phyloP scores from a whole-genome alignment of 2,113 vertebrate genomes.

The Sapajus apella region DNA sequence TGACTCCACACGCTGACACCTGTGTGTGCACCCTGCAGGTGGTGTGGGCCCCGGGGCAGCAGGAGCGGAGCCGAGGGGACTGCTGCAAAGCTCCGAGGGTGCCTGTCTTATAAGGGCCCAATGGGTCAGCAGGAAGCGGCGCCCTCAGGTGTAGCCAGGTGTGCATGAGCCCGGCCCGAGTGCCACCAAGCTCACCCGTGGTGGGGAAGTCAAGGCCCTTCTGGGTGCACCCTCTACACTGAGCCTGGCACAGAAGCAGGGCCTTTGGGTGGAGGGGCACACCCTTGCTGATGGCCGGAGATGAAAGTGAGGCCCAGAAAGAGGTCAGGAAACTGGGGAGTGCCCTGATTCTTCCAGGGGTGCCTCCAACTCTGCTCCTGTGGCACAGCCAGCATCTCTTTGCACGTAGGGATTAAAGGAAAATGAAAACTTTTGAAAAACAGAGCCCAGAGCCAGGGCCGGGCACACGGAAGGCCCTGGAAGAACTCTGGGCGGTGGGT shows the following conservation, averaged over 20 bases:
- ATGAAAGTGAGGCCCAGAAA: too few species aligned
- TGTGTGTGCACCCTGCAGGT: not conserved
- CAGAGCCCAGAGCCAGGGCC: not conserved
- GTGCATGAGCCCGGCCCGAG: not conserved
- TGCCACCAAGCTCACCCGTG: not conserved
- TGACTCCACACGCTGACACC: not conserved
- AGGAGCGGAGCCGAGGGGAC: not conserved
- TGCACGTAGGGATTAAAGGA: too few species aligned
- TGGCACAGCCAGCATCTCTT: too few species aligned
- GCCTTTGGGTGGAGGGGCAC: not conserved
- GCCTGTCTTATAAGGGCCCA: fast-evolving
- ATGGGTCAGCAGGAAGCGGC: not conserved
- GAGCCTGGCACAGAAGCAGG: not conserved
- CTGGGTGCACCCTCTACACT: too few species aligned
- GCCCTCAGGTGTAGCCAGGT: not conserved
- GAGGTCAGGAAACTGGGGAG: too few species aligned
- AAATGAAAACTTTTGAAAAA: too few species aligned
- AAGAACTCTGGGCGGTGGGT: too few species aligned
- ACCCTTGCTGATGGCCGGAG: too few species aligned
- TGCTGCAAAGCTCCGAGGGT: not conserved
- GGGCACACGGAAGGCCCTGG: not conserved
- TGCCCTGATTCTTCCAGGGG: too few species aligned
- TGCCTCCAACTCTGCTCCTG: too few species aligned
- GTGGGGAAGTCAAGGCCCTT: not conserved
- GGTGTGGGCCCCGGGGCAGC: not conserved